These are phyloP conservation scores for Oophaga pumilio DNA, from an alignment of 2,113 vertebrate genomes.

Conservation along the genomic window DNA sequence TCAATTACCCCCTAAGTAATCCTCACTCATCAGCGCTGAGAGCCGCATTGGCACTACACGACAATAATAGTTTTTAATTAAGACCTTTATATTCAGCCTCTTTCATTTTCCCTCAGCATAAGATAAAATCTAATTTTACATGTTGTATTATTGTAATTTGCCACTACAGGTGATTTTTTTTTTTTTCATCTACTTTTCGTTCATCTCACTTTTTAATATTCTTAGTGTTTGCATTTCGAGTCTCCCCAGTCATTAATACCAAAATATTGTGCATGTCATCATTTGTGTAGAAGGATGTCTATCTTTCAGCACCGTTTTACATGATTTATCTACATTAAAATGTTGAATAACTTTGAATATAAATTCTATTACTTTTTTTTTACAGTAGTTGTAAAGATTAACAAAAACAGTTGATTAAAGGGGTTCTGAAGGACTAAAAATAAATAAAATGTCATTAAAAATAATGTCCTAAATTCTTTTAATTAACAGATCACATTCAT, in stretches of 20 bases:
- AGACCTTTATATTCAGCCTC: not conserved
- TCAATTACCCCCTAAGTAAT: not conserved
- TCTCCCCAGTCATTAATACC: not conserved
- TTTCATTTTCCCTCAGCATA: not conserved
- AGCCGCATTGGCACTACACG: not conserved
- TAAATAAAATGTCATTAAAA: too few species aligned
- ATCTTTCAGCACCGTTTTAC: not conserved
- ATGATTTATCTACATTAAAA: not conserved
- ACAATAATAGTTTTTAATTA: slow-evolving; percentile 3
- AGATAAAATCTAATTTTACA: not conserved
- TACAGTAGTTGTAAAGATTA: too few species aligned
- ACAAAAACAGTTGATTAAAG: too few species aligned
- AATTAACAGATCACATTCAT: too few species aligned
- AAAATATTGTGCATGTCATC: not conserved
- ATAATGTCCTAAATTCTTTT: too few species aligned
- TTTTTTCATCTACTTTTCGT: not conserved
- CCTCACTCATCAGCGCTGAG: not conserved
- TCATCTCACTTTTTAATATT: not conserved
- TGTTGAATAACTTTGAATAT: not conserved
- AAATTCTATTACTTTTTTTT: too few species aligned
- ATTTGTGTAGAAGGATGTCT: not conserved
- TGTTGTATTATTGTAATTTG: not conserved
- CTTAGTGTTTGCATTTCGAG: not conserved
- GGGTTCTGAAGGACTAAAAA: too few species aligned
- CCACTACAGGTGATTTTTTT: not conserved